These are phyloP conservation scores for Apoda limacodes DNA, from an alignment of 2,888 invertebrate genomes.

Conservation along the genomic window DNA sequence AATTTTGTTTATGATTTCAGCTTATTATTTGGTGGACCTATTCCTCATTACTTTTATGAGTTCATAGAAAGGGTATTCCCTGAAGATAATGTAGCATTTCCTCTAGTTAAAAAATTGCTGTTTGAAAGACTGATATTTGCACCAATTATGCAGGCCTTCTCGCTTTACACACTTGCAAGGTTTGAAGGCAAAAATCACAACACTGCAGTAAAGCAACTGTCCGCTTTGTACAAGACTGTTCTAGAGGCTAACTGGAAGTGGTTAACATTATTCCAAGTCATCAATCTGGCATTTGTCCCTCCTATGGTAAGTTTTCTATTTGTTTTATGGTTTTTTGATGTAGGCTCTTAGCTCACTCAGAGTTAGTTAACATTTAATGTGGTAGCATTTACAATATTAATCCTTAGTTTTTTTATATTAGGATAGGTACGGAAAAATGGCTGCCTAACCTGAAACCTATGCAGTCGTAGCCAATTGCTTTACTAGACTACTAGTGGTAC, in stretches of 20 bases:
- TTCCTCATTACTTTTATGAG: constrained; percentile 83
- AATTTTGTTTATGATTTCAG: constrained; percentile 49
- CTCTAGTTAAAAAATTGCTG: constrained; percentile 71
- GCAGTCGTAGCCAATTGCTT: too few species aligned
- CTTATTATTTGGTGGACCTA: constrained; percentile 81
- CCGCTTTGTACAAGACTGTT: constrained; percentile 74
- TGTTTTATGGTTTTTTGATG: too few species aligned
- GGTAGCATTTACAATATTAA: too few species aligned
- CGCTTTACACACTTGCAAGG: constrained; percentile 78
- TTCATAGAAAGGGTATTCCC: constrained; percentile 72
- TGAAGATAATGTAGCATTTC: constrained; percentile 65
- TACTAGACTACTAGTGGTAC: too few species aligned
- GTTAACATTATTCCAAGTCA: constrained; percentile 78
- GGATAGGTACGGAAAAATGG: too few species aligned
- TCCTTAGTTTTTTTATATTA: too few species aligned
- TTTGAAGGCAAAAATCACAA: constrained; percentile 82
- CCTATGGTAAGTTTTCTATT: constrained; percentile 77
- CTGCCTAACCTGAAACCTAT: too few species aligned
- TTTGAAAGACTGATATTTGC: constrained; percentile 80
- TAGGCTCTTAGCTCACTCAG: too few species aligned
- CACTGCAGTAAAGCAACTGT: constrained; percentile 72
- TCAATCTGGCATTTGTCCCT: constrained; percentile 81
- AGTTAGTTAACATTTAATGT: too few species aligned
- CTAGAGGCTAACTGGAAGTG: constrained; percentile 82
- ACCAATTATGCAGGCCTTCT: constrained; percentile 78